These are phyloP conservation scores for Ephestia elutella DNA, from an alignment of 1,140 invertebrate species.

Conservation along the genomic window DNA sequence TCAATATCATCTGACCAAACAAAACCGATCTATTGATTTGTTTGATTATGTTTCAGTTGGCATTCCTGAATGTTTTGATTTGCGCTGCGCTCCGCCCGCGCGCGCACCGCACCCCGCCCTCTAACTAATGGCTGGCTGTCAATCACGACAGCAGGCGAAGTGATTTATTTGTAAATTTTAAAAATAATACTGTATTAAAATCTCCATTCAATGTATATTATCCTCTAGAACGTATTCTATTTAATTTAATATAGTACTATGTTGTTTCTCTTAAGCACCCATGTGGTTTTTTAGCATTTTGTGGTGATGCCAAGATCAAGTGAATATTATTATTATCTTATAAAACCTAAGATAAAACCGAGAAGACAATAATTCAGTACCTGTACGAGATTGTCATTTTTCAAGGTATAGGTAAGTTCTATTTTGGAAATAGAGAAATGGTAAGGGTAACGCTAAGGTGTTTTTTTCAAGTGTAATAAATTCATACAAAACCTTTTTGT, in stretches of 20 bases:
- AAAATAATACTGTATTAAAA: conserved; percentile 9
- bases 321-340: background rate
- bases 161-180: conserved; percentile 18
- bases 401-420: background rate
- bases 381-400: background rate
- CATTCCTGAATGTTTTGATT: conserved; percentile 40
- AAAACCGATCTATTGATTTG: conserved; percentile 24
- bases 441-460: no score
- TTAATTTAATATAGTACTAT: no score
- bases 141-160: conserved; percentile 20
- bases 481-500: background rate
- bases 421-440: background rate
- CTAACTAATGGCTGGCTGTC: conserved; percentile 47
- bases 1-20: background rate
- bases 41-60: conserved; percentile 25
- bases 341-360: background rate
- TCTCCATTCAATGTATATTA: background rate
- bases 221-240: no score
- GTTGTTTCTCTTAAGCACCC: no score
- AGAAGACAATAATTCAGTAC: background rate
- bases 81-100: conserved; percentile 22
- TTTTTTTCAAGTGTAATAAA: background rate
- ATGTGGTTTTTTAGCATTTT: background rate
- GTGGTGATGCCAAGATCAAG: background rate
- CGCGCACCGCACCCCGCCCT: conserved; percentile 42